Percentiles rank a stretch among this genome's conserved stretches.
phyloP scores from a whole-genome alignment of 2,888 invertebrate genomes.

The Nomada goodeniana region DNA sequence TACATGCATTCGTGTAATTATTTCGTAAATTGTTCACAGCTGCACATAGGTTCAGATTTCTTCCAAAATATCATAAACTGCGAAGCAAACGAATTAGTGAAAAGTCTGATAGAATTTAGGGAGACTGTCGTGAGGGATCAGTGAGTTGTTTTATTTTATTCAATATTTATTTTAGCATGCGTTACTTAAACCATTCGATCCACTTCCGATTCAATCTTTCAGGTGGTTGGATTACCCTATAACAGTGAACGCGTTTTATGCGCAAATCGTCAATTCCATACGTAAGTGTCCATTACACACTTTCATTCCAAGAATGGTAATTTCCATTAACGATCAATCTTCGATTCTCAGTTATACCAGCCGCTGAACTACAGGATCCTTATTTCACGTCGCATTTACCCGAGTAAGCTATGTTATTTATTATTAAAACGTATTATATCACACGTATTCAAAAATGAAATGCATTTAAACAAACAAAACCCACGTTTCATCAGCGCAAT shows the following conservation, averaged over 20 bases:
- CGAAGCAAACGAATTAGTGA: slow-evolving; percentile 24
- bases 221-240: slow-evolving; percentile 65
- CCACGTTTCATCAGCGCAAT: slow-evolving; percentile 49
- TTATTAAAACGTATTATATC: neutral
- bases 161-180: neutral
- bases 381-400: slow-evolving; percentile 59
- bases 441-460: neutral
- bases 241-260: slow-evolving; percentile 63
- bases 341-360: slow-evolving; percentile 60
- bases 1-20: neutral
- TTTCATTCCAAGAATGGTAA: too few relatives aligned
- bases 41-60: slow-evolving; percentile 56
- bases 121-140: neutral
- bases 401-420: slow-evolving; percentile 50
- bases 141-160: slow-evolving; percentile 40
- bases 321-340: neutral
- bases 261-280: slow-evolving; percentile 47
- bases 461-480: neutral
- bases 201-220: neutral
- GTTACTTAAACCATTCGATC: neutral
- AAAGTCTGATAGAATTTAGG: slow-evolving; percentile 2
- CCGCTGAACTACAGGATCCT: slow-evolving; percentile 65
- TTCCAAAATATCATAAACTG: slow-evolving; percentile 64
- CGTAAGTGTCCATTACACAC: slow-evolving; percentile 44
- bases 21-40: slow-evolving; percentile 28